Conservation (phyloP, 2,113 vertebrate species). For the Odocoileus virginianus region DNA sequence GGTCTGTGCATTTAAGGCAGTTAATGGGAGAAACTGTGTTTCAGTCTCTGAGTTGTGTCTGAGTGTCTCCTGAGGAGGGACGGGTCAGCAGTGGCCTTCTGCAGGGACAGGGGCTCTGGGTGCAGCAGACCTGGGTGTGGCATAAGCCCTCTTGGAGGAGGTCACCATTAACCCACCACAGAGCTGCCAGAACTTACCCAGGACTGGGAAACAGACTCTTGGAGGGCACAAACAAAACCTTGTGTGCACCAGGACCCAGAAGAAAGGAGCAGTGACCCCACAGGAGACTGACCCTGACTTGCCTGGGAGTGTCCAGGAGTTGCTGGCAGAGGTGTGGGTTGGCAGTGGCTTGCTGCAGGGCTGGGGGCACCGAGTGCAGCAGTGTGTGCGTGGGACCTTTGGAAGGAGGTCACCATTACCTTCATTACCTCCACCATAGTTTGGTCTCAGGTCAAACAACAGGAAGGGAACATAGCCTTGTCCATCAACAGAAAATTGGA, state of each 20-base stretch:
- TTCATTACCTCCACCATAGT: not conserved
- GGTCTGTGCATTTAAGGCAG: not conserved
- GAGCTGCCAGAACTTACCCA: not conserved
- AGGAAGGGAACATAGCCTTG: not conserved
- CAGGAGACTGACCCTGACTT: not conserved
- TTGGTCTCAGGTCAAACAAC: not conserved
- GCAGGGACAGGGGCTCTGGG: not conserved
- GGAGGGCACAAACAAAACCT: not conserved
- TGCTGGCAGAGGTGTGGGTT: accelerated
- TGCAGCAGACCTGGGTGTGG: not conserved
- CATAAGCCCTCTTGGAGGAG: not conserved
- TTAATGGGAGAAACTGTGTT: not conserved
- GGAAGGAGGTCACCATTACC: not conserved
- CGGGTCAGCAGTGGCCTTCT: accelerated
- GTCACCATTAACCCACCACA: accelerated
- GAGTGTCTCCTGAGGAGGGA: not conserved
- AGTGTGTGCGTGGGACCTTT: not conserved
- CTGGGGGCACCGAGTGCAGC: not conserved
- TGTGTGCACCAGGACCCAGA: not conserved
- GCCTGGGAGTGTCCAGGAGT: not conserved
- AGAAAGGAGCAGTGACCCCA: not conserved
- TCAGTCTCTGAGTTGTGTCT: not conserved
- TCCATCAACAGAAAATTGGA: not conserved
- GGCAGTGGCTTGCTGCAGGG: not conserved
- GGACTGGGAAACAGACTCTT: not conserved